These are phyloP conservation scores for Eupithecia subumbrata DNA, from an alignment of 2,888 invertebrate genomes.

Conservation along the genomic window DNA sequence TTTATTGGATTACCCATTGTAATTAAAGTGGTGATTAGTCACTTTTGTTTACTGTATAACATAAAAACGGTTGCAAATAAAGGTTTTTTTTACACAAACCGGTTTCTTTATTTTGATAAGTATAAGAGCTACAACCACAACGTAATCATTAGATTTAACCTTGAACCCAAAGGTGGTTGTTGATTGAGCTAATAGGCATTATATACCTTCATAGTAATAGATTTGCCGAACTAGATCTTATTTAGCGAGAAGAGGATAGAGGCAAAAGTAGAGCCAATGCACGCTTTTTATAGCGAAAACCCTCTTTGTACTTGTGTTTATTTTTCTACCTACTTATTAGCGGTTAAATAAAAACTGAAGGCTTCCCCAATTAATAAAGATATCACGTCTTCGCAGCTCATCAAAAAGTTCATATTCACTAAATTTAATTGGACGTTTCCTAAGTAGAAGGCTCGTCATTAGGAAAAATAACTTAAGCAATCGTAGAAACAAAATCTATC, in stretches of 20 bases:
- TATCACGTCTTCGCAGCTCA: slow-evolving; percentile 7
- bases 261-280: background rate
- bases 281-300: background rate
- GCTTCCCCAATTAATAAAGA: slow-evolving; percentile 8
- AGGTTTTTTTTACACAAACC: slow-evolving; percentile 33
- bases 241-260: background rate
- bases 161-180: slow-evolving; percentile 32
- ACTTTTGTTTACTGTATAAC: slow-evolving; percentile 8
- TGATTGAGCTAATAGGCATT: background rate
- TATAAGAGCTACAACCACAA: background rate
- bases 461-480: background rate
- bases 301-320: background rate
- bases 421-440: slow-evolving; percentile 1
- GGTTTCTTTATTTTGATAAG: slow-evolving; percentile 22
- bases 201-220: background rate
- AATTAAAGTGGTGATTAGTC: background rate
- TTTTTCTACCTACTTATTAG: background rate
- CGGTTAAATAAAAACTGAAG: slow-evolving; percentile 8
- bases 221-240: background rate
- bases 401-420: background rate
- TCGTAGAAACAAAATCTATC: background rate
- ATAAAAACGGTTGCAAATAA: slow-evolving; percentile 40
- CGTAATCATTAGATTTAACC: slow-evolving; percentile 17
- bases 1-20: no score
- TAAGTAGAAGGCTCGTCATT: background rate